Conservation (phyloP, 2,113 vertebrate genomes). For the Grammatotria lemairii region DNA sequence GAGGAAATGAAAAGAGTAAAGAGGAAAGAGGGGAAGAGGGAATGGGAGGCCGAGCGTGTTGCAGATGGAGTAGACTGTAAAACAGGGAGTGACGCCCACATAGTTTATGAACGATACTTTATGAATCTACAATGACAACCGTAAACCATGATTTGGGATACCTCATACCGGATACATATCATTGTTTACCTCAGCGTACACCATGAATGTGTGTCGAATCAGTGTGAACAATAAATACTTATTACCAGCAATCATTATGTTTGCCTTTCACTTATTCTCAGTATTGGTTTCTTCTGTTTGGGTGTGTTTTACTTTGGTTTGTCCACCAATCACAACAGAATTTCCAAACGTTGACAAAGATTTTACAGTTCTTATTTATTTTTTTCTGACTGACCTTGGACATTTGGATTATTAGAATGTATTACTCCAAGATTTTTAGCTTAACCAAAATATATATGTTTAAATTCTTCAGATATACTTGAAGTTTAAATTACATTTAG, state of each 20-base stretch:
- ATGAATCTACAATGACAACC: not conserved
- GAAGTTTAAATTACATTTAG: not conserved
- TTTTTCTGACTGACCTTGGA: not conserved
- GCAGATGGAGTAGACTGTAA: slow-evolving; percentile 60
- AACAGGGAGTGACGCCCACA: slow-evolving; percentile 39
- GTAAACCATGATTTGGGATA: not conserved
- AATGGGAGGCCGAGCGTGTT: slow-evolving; percentile 49
- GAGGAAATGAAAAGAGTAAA: slow-evolving; percentile 69
- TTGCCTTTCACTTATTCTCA: not conserved
- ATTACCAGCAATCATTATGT: not conserved
- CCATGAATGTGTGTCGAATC: not conserved
- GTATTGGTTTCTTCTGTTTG: not conserved
- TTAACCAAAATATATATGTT: not conserved
- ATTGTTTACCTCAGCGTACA: not conserved
- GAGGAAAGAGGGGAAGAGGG: slow-evolving; percentile 60
- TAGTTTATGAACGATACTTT: slow-evolving; percentile 26
- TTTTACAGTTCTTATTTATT: not conserved
- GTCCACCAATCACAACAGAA: not conserved
- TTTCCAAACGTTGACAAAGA: not conserved
- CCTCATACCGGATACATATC: not conserved
- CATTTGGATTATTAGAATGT: not conserved
- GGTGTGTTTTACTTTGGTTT: not conserved
- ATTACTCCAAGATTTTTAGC: not conserved
- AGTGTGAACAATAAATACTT: not conserved
- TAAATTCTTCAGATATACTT: not conserved